Percentiles rank a stretch among this genome's conserved stretches.
Evolutionary conservation across 1,140 invertebrate species (phyloP).

Genomic region (Dinoponera quadriceps): DNA sequence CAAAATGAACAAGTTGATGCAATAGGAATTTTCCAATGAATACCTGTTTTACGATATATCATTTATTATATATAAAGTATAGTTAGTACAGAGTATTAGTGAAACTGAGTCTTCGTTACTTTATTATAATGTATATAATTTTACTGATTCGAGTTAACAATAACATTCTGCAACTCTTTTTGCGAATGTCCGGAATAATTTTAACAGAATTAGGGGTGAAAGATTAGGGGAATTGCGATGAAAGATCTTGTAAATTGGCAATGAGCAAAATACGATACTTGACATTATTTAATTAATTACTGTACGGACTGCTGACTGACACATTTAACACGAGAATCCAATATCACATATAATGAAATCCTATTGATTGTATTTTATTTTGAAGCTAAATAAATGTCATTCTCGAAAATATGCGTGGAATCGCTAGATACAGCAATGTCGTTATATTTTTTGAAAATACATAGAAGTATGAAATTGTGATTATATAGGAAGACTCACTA

Average conservation of each 20-base stretch:
- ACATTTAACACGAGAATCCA: slow-evolving; percentile 73
- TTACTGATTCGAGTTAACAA: not conserved
- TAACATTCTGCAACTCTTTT: not conserved
- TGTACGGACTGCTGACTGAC: slow-evolving; percentile 81
- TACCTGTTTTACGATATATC: not conserved
- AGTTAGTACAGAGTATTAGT: slow-evolving; percentile 6
- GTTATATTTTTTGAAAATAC: slow-evolving; percentile 75
- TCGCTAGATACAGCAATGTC: slow-evolving; percentile 59
- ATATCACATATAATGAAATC: slow-evolving; percentile 71
- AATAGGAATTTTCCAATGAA: not conserved
- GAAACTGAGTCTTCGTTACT: slow-evolving; percentile 12
- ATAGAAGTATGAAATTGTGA: slow-evolving; percentile 67
- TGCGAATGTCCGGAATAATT: slow-evolving; percentile 5
- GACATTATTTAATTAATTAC: slow-evolving; percentile 72
- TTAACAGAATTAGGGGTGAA: not conserved
- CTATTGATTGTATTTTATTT: slow-evolving; percentile 71
- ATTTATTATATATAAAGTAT: slow-evolving; percentile 21
- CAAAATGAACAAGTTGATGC: not conserved
- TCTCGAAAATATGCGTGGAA: slow-evolving; percentile 57
- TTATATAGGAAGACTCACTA: slow-evolving; percentile 56
- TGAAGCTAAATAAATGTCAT: slow-evolving; percentile 64
- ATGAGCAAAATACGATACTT: slow-evolving; percentile 65
- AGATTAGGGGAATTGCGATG: too few species aligned
- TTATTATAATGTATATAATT: slow-evolving; percentile 18
- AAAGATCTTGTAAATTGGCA: slow-evolving; percentile 72